phyloP scores from a whole-genome alignment of 2,113 vertebrate species.

The Varanus komodoensis region DNA sequence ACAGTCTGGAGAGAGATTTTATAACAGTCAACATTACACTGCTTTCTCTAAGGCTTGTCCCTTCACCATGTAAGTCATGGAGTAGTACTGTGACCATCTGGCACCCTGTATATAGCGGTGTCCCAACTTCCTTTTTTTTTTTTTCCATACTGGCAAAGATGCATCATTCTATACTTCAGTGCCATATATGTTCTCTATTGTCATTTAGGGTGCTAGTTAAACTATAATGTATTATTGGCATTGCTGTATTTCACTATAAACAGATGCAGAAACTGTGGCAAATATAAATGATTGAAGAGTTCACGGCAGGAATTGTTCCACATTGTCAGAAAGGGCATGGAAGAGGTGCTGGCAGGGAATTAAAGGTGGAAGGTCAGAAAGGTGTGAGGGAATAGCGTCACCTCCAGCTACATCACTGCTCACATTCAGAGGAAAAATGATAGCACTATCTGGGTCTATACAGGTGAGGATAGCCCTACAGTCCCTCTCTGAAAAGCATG shows the following conservation, averaged over 20 bases:
- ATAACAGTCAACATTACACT: background rate
- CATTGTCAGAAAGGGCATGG: background rate
- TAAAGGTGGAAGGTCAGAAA: background rate
- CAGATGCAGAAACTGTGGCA: background rate
- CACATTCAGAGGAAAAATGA: background rate
- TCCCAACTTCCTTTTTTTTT: background rate
- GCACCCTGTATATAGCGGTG: background rate
- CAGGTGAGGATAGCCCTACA: background rate
- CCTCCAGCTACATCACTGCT: background rate
- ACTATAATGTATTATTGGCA: background rate
- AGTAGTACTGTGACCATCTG: no score
- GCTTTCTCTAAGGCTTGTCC: background rate
- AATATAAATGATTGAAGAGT: background rate
- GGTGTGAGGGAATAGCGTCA: background rate
- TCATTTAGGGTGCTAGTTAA: background rate
- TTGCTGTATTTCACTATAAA: no score
- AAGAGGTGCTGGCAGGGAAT: background rate
- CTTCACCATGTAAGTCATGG: background rate
- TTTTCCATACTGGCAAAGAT: background rate
- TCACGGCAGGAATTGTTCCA: background rate
- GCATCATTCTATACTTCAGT: background rate
- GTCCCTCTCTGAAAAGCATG: no score
- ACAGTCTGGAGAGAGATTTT: background rate
- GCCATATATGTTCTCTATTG: background rate
- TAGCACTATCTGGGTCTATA: background rate